These are phyloP conservation scores for Lasioglossum pauxillum DNA, from an alignment of 2,888 invertebrate genomes.

Conservation along the genomic window DNA sequence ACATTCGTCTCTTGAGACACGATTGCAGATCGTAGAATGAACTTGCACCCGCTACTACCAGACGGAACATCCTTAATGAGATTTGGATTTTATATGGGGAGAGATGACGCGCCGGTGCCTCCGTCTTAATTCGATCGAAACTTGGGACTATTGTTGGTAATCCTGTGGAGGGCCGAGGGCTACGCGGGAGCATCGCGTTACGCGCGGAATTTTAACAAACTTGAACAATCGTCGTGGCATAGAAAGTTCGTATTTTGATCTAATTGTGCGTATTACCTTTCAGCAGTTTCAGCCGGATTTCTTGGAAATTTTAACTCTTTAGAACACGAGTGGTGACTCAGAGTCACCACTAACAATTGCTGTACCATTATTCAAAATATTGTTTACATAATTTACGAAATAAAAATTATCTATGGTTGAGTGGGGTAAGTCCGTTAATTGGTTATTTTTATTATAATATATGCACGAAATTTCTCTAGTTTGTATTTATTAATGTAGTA, in stretches of 20 bases:
- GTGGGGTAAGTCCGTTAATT: too few relatives aligned
- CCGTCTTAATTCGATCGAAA: not conserved
- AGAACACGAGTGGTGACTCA: too few relatives aligned
- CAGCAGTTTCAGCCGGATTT: not conserved
- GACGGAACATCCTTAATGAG: conserved; percentile 23
- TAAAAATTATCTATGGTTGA: too few relatives aligned
- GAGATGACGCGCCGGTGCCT: not conserved
- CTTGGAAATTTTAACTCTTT: not conserved
- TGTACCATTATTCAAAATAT: too few relatives aligned
- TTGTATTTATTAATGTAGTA: too few relatives aligned
- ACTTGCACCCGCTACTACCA: conserved; percentile 13
- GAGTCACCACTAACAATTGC: too few relatives aligned
- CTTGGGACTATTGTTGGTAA: not conserved
- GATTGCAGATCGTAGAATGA: conserved; percentile 8
- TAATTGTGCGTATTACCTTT: not conserved
- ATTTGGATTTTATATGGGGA: conserved; percentile 1
- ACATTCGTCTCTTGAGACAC: conserved; percentile 10
- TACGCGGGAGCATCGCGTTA: not conserved
- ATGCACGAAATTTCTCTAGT: too few relatives aligned
- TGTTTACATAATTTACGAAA: too few relatives aligned
- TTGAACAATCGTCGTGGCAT: not conserved
- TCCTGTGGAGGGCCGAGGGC: not conserved
- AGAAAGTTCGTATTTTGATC: not conserved
- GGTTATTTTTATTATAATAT: too few relatives aligned
- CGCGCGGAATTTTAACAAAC: not conserved